A percentile compares a stretch with the other conserved stretches of the same genome.
Evolutionary conservation across 2,797 vertebrate genomes (phyloP).

Genomic region (Gobio occitaniae): DNA sequence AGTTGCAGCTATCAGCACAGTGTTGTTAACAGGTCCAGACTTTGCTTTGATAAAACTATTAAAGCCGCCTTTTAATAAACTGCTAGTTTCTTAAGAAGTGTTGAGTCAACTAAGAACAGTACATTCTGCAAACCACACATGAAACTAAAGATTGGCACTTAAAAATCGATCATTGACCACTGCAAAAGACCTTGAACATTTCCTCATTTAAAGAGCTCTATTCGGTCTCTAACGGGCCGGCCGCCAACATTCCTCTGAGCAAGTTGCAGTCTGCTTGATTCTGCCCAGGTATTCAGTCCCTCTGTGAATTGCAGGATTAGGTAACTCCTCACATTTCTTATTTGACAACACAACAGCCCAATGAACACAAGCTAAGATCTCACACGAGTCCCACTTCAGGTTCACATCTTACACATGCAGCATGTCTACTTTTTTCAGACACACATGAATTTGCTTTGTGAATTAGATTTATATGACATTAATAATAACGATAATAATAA

Average conservation of each 20-base stretch:
- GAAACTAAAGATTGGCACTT: background rate
- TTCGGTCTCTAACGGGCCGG: background rate
- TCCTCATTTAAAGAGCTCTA: constrained; percentile 25
- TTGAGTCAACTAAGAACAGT: no score
- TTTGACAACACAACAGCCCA: constrained; percentile 28
- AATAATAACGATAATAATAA: no score
- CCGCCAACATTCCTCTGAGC: constrained; percentile 48
- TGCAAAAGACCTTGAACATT: constrained; percentile 18
- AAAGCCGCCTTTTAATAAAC: background rate
- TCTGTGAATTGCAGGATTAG: constrained; percentile 36
- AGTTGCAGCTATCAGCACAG: background rate
- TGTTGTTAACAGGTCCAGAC: background rate
- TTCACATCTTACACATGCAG: background rate
- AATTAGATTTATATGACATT: background rate
- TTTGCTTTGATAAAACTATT: background rate
- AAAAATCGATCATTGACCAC: constrained; percentile 5
- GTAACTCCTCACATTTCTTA: constrained; percentile 35
- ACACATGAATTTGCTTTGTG: background rate
- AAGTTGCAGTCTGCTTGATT: constrained; percentile 46
- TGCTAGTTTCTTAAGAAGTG: background rate
- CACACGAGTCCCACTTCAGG: background rate
- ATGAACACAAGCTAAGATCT: background rate
- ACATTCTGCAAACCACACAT: background rate
- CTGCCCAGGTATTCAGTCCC: constrained; percentile 50
- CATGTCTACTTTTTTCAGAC: background rate